A percentile compares a stretch with the other conserved stretches of the same genome.
phyloP scores from a whole-genome alignment of 2,797 vertebrate genomes.

The Geotrypetes seraphini region DNA sequence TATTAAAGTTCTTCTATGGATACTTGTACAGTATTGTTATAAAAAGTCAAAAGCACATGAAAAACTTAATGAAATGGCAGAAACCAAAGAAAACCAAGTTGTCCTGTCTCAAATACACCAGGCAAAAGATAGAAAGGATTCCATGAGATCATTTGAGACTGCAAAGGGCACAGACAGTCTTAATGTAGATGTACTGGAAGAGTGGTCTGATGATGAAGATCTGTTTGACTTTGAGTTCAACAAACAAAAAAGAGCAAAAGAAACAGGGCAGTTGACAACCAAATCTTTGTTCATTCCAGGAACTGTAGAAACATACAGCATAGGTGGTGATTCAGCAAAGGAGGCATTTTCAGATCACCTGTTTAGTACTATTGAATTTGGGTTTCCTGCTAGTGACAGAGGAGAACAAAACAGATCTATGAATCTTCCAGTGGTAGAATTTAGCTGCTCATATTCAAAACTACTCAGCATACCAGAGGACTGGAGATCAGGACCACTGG shows the following conservation, averaged over 20 bases:
- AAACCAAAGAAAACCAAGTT: slow-evolving; percentile 6
- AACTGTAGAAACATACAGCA: slow-evolving; percentile 70
- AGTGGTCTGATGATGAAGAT: slow-evolving; percentile 84
- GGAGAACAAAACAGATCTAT: slow-evolving; percentile 44
- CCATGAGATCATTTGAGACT: slow-evolving; percentile 27
- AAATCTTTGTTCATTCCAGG: slow-evolving; percentile 74
- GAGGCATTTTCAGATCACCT: slow-evolving; percentile 64
- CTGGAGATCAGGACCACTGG: slow-evolving; percentile 72
- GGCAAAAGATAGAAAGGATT: slow-evolving; percentile 17
- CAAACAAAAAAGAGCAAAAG: slow-evolving; percentile 58
- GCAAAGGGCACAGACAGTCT: slow-evolving; percentile 68
- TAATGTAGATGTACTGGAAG: slow-evolving; percentile 63
- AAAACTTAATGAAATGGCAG: slow-evolving; percentile 20
- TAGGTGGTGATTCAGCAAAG: slow-evolving; percentile 56
- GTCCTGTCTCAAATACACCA: slow-evolving; percentile 3
- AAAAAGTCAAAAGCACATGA: slow-evolving; percentile 48
- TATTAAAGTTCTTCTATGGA: slow-evolving; percentile 82
- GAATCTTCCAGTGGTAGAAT: slow-evolving; percentile 46
- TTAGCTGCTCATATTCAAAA: slow-evolving; percentile 75
- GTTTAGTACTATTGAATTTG: slow-evolving; percentile 66
- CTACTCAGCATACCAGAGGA: slow-evolving; percentile 69
- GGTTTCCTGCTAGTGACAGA: slow-evolving; percentile 74
- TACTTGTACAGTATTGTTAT: slow-evolving; percentile 77
- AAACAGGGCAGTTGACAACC: slow-evolving; percentile 29
- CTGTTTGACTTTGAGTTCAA: slow-evolving; percentile 74